Evolutionary conservation across 2,113 vertebrate genomes (phyloP).

Genomic region (Urocitellus parryii): DNA sequence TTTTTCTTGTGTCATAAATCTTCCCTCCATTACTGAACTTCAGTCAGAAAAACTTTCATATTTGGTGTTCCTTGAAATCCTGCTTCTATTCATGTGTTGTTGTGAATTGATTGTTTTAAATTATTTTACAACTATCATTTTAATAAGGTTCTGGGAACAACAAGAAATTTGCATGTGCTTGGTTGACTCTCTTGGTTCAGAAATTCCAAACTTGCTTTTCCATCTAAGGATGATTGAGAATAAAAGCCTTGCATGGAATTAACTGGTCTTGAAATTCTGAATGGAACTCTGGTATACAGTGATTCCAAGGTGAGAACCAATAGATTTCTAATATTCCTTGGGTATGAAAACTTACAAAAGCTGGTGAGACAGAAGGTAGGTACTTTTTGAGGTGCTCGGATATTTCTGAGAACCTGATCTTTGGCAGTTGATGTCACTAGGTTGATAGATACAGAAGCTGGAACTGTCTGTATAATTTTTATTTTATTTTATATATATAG

Average conservation of each 20-base stretch:
- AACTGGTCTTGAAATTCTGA: slow-evolving; percentile 53
- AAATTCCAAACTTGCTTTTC: not conserved
- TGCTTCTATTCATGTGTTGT: not conserved
- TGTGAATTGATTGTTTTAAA: not conserved
- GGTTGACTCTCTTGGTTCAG: not conserved
- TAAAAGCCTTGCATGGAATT: slow-evolving; percentile 27
- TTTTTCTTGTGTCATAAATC: not conserved
- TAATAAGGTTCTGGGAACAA: not conserved
- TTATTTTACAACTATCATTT: not conserved
- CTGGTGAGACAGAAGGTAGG: not conserved
- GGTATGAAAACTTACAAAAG: slow-evolving; percentile 45
- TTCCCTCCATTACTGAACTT: not conserved
- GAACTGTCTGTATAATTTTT: not conserved
- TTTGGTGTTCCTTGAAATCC: not conserved
- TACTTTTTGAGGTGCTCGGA: slow-evolving; percentile 15
- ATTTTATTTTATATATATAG: too few species aligned
- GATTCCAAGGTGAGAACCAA: slow-evolving; percentile 19
- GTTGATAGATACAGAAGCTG: not conserved
- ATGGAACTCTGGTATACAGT: slow-evolving; percentile 14
- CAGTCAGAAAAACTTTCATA: not conserved
- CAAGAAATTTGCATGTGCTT: not conserved
- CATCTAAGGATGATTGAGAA: not conserved
- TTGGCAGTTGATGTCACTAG: not conserved
- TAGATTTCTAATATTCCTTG: slow-evolving; percentile 46
- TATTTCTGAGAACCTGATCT: not conserved